phyloP scores from a whole-genome alignment of 1,140 invertebrate genomes.

The Araneus ventricosus region DNA sequence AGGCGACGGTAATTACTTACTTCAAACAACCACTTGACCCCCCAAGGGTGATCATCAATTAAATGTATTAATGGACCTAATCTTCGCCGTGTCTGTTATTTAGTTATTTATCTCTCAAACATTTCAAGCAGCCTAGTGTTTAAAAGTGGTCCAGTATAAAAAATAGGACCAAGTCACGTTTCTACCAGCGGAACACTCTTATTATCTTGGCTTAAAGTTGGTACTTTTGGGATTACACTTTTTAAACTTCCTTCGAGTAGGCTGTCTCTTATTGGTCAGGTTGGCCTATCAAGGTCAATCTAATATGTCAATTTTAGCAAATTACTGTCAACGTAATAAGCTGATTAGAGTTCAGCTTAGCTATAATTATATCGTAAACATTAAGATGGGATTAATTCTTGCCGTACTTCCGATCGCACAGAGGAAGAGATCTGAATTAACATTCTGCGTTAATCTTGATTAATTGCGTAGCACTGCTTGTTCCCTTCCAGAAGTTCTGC shows the following conservation, averaged over 20 bases:
- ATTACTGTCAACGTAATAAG: constrained; percentile 4
- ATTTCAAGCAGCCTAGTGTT: background rate
- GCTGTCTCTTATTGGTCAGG: background rate
- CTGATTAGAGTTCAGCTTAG: background rate
- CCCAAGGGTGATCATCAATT: background rate
- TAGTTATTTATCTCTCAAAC: background rate
- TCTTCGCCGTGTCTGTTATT: background rate
- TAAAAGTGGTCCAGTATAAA: background rate
- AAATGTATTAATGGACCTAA: background rate
- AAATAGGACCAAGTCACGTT: background rate
- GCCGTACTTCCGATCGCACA: background rate
- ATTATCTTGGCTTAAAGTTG: background rate
- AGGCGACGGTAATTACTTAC: background rate
- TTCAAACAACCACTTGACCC: constrained; percentile 28
- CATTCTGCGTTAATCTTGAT: background rate
- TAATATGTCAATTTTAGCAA: background rate
- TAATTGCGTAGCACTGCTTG: background rate
- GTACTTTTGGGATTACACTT: constrained; percentile 12
- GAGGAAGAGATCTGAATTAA: background rate
- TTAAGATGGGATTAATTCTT: background rate
- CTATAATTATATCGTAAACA: constrained; percentile 6
- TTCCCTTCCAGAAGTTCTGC: no score
- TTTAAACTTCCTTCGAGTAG: background rate
- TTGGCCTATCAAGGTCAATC: background rate
- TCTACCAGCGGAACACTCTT: background rate